phyloP scores from a whole-genome alignment of 1,140 invertebrate species.

The Apis dorsata region DNA sequence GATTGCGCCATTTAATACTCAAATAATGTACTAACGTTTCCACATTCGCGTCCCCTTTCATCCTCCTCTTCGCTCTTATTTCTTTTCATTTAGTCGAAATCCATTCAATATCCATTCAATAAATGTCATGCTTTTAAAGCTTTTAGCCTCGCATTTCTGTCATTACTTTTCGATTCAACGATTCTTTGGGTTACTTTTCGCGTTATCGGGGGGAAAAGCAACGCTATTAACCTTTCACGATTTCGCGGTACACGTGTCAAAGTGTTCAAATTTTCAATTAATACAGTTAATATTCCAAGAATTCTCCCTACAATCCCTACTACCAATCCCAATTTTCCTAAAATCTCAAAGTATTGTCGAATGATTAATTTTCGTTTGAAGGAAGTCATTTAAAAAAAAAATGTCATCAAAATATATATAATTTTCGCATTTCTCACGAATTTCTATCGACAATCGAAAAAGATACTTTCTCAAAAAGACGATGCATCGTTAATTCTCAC shows the following conservation, averaged over 20 bases:
- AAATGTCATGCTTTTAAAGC: conserved; percentile 9
- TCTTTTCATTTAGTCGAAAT: background rate
- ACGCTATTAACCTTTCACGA: background rate
- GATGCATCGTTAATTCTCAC: no score
- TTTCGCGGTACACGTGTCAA: background rate
- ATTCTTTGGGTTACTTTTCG: background rate
- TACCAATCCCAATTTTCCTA: background rate
- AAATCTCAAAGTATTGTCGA: no score
- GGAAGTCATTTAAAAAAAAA: no score
- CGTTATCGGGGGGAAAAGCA: background rate
- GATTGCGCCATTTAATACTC: background rate
- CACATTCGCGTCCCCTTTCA: background rate
- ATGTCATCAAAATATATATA: no score
- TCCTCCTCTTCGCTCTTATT: background rate
- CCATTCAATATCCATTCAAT: background rate
- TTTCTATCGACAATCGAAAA: no score
- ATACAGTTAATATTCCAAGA: background rate
- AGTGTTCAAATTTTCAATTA: background rate
- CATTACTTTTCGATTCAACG: background rate
- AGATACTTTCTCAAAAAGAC: no score
- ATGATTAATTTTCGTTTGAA: no score
- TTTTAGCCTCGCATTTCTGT: background rate
- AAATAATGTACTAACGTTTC: background rate
- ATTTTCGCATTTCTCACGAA: no score
- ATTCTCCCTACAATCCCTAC: no score